phyloP scores from a whole-genome alignment of 2,888 invertebrate species.

The Drosophila gaucha region DNA sequence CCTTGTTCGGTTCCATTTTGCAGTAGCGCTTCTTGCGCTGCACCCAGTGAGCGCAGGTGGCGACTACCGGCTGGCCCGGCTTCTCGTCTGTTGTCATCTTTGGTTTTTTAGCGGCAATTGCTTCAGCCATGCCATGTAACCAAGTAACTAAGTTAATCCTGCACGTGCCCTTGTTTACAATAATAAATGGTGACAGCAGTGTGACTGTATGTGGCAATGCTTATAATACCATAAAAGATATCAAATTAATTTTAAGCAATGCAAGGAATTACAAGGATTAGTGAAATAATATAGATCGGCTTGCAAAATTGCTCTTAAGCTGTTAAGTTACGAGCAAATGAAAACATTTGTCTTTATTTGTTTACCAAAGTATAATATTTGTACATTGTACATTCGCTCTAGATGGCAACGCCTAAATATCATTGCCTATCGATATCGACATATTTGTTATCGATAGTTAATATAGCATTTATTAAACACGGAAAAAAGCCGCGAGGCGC shows the following conservation, averaged over 20 bases:
- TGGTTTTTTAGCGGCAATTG: constrained; percentile 51
- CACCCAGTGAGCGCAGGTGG: constrained; percentile 89
- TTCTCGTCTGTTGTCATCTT: constrained; percentile 50
- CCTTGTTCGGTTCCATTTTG: constrained; percentile 90
- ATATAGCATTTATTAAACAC: neutral
- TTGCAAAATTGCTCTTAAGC: neutral
- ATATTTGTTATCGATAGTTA: constrained; percentile 7
- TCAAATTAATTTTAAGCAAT: neutral
- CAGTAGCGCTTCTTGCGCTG: constrained; percentile 90
- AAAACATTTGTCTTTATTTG: neutral
- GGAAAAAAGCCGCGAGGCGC: constrained; percentile 64
- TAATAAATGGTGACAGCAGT: neutral
- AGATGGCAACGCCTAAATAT: constrained; percentile 11
- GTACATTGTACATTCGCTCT: neutral
- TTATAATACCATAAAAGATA: neutral
- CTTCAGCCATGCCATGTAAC: constrained; percentile 35
- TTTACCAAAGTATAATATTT: neutral
- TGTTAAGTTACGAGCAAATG: neutral
- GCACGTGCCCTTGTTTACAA: constrained; percentile 9
- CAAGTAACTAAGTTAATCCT: neutral
- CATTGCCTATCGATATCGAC: constrained; percentile 30
- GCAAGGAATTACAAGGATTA: neutral
- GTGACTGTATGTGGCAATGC: neutral
- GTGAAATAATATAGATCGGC: neutral
- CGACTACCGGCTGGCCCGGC: neutral